Conservation (phyloP, 2,113 vertebrate genomes). For the Tachuris rubrigastra region DNA sequence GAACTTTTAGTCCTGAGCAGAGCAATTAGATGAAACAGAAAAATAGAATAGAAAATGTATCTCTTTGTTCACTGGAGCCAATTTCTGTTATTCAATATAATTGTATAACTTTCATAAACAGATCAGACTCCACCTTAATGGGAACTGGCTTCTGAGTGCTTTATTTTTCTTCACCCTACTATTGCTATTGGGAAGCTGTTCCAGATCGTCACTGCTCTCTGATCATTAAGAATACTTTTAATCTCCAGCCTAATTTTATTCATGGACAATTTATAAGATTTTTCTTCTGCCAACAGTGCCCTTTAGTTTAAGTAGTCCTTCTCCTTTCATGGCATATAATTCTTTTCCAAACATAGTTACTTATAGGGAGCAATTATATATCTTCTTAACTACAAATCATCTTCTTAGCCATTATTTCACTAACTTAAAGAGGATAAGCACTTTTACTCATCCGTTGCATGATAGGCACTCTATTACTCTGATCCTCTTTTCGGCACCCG, state of each 20-base stretch:
- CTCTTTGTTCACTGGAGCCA: neutral
- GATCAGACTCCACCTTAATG: neutral
- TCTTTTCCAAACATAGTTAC: constrained; percentile 35
- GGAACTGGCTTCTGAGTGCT: neutral
- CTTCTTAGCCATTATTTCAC: neutral
- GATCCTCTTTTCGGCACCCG: neutral
- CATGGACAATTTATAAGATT: constrained; percentile 25
- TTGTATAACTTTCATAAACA: constrained; percentile 11
- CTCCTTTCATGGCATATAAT: neutral
- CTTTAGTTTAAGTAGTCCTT: constrained; percentile 27
- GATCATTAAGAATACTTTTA: constrained; percentile 29
- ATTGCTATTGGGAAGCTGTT: neutral
- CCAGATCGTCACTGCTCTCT: neutral
- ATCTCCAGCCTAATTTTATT: constrained; percentile 32
- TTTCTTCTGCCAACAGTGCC: constrained; percentile 34
- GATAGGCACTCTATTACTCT: neutral
- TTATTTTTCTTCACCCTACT: constrained; percentile 1
- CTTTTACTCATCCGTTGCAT: neutral
- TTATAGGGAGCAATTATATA: neutral
- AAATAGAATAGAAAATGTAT: neutral
- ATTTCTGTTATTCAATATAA: neutral
- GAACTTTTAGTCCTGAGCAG: neutral
- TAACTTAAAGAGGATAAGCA: neutral
- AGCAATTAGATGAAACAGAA: constrained; percentile 9
- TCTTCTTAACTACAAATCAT: neutral